Evolutionary conservation across 2,888 invertebrate genomes (phyloP).

Genomic region (Azorinus chamasolen): DNA sequence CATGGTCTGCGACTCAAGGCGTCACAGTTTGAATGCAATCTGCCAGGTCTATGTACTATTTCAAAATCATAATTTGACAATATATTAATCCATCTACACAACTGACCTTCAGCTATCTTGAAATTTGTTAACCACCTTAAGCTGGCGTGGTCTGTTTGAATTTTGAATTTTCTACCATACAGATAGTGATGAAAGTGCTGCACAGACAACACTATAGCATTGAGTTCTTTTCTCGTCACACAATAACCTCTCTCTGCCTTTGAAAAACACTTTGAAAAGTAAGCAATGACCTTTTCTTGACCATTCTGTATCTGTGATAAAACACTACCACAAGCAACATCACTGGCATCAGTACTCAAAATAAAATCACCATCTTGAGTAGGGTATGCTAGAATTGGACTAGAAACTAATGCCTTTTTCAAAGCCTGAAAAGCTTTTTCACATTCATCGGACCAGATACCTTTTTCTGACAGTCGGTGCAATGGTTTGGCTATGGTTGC

Average conservation of each 20-base stretch:
- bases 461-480: conserved; percentile 15
- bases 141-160: conserved; percentile 6
- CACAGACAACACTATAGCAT: conserved; percentile 1
- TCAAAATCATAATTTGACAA: conserved; percentile 6
- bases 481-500: conserved; percentile 23
- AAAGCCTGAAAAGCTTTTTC: conserved; percentile 12
- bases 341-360: no score
- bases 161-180: conserved; percentile 8
- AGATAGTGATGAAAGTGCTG: conserved; percentile 12
- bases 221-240: conserved; percentile 13
- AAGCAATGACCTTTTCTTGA: conserved; percentile 22
- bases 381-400: conserved; percentile 18
- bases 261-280: conserved; percentile 15
- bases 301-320: conserved; percentile 32
- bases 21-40: conserved; percentile 21
- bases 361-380: conserved; percentile 18
- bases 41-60: conserved; percentile 3
- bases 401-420: conserved; percentile 5
- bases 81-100: conserved; percentile 15
- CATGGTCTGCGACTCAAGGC: conserved; percentile 7
- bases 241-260: conserved; percentile 10
- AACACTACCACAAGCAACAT: no score
- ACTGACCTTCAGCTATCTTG: conserved; percentile 8
- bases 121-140: conserved; percentile 13
- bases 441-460: conserved; percentile 26